phyloP scores from a whole-genome alignment of 2,888 invertebrate genomes.

The Diabrotica balteata region DNA sequence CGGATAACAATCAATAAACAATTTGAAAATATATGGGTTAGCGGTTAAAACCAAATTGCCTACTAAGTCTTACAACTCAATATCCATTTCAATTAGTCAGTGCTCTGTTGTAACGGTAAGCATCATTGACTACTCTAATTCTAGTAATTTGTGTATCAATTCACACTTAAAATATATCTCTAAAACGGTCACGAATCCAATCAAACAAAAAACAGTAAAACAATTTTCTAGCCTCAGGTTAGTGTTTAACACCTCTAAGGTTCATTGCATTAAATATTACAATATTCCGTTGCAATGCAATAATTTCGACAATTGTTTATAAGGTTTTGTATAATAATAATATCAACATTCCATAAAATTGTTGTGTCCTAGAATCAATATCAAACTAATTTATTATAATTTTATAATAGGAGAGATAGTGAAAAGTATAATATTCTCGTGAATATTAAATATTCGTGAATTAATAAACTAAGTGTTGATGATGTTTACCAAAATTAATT shows the following conservation, averaged over 20 bases:
- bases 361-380: too few relatives aligned
- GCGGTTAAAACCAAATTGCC: constrained; percentile 1
- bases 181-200: constrained; percentile 12
- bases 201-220: not conserved
- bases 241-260: not conserved
- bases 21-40: constrained; percentile 7
- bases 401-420: too few relatives aligned
- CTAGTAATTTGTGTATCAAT: constrained; percentile 9
- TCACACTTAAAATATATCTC: constrained; percentile 4
- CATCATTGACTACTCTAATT: constrained; percentile 10
- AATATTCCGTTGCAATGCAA: not conserved
- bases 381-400: too few relatives aligned
- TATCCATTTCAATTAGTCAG: constrained; percentile 7
- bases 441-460: too few relatives aligned
- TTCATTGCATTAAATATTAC: not conserved
- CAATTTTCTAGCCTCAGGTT: not conserved
- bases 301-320: not conserved
- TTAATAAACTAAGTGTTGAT: too few relatives aligned
- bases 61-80: constrained; percentile 1
- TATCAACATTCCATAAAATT: not conserved
- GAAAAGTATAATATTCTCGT: too few relatives aligned
- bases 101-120: constrained; percentile 8
- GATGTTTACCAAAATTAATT: too few relatives aligned
- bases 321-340: not conserved
- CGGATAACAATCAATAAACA: not conserved